Percentiles rank a stretch among this genome's conserved stretches.
phyloP scores from a whole-genome alignment of 2,888 invertebrate species.

The Autographa pulchrina region DNA sequence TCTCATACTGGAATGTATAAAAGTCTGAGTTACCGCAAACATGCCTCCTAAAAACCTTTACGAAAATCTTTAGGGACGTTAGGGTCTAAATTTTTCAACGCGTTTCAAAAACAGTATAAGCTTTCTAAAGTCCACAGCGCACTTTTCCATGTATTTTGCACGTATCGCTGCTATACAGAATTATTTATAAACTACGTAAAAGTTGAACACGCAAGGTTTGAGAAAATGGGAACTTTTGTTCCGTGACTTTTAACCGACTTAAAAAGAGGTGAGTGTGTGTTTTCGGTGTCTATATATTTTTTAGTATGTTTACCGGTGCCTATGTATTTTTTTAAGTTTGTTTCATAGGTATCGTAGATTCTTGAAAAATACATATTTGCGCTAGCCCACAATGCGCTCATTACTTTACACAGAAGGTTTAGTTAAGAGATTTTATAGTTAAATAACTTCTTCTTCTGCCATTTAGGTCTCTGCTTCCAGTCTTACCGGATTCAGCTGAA shows the following conservation, averaged over 20 bases:
- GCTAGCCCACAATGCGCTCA: no score
- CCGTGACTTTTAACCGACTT: not conserved
- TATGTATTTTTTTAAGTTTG: no score
- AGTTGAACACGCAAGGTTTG: constrained; percentile 1
- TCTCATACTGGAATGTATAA: not conserved
- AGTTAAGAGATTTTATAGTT: no score
- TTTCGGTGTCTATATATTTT: no score
- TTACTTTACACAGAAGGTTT: no score
- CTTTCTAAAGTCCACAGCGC: constrained; percentile 37
- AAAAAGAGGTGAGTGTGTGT: not conserved
- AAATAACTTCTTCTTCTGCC: no score
- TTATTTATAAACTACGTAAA: constrained; percentile 25
- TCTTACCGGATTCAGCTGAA: no score
- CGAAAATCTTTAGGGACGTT: not conserved
- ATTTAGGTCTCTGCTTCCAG: no score
- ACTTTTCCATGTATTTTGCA: constrained; percentile 33
- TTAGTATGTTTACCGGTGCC: no score
- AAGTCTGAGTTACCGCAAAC: not conserved
- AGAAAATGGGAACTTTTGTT: not conserved
- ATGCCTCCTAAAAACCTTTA: not conserved
- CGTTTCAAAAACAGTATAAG: constrained; percentile 1
- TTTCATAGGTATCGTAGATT: no score
- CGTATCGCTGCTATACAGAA: constrained; percentile 14
- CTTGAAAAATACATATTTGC: no score
- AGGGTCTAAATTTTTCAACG: constrained; percentile 1